Evolutionary conservation across 1,140 invertebrate species (phyloP).

Genomic region (Oscheius sp.): DNA sequence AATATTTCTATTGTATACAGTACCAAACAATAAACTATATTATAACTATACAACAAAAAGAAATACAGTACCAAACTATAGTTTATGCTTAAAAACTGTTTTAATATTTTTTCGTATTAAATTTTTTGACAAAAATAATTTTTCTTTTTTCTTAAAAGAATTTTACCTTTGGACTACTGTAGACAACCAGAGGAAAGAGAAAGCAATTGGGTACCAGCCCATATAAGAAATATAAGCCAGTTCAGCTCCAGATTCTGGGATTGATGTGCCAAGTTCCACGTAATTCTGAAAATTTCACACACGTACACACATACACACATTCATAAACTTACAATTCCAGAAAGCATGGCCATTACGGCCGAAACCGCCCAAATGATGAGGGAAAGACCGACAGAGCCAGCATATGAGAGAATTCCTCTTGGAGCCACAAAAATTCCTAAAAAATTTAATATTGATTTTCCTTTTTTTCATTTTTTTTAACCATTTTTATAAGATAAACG

Average conservation of each 20-base stretch:
- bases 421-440: background rate
- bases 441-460: too few species aligned
- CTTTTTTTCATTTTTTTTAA: too few species aligned
- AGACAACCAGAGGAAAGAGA: conserved; percentile 25
- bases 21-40: too few species aligned
- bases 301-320: background rate
- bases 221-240: conserved; percentile 22
- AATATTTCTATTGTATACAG: too few species aligned
- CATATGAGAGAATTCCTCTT: conserved; percentile 29
- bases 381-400: conserved; percentile 51
- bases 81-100: too few species aligned
- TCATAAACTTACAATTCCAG: conserved; percentile 4
- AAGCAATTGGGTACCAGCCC: conserved; percentile 29
- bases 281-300: conserved; percentile 14
- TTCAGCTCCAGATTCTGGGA: conserved; percentile 30
- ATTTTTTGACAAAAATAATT: too few species aligned
- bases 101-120: too few species aligned
- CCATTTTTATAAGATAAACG: background rate
- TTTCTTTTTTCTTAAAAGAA: too few species aligned
- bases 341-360: conserved; percentile 19
- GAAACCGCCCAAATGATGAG: conserved; percentile 28
- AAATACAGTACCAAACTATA: too few species aligned
- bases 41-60: too few species aligned
- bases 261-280: conserved; percentile 27
- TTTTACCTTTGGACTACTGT: conserved; percentile 27